phyloP scores from a whole-genome alignment of 2,113 vertebrate species.

The Hiodon tergisus region DNA sequence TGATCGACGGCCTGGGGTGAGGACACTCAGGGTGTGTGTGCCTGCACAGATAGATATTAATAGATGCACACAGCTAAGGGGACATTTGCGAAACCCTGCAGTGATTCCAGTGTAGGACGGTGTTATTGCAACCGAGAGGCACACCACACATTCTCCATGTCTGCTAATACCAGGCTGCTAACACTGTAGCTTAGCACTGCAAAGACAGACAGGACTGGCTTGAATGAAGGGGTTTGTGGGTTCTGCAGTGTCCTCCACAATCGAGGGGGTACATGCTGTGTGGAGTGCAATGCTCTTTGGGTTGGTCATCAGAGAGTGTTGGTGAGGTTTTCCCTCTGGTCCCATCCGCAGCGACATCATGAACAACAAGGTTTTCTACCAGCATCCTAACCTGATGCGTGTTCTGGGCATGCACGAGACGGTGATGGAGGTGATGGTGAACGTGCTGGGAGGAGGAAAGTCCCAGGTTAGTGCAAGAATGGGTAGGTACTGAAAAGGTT shows the following conservation, averaged over 20 bases:
- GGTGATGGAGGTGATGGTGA: conserved; percentile 99
- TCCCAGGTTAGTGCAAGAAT: conserved; percentile 81
- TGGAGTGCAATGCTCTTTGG: too few relatives aligned
- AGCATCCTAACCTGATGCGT: conserved; percentile 97
- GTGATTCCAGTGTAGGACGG: too few relatives aligned
- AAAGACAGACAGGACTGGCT: too few relatives aligned
- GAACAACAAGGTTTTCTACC: conserved; percentile 99
- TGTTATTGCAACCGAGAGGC: too few relatives aligned
- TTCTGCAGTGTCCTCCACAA: too few relatives aligned
- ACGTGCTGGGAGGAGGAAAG: conserved; percentile 88
- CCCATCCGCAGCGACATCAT: conserved; percentile 83
- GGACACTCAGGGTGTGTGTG: conserved; percentile 24
- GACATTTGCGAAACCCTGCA: neutral
- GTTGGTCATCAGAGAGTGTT: too few relatives aligned
- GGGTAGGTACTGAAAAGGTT: too few relatives aligned
- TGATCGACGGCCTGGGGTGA: conserved; percentile 95
- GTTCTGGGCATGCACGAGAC: conserved; percentile 98
- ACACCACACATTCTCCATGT: too few relatives aligned
- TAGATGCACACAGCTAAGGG: neutral
- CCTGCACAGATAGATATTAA: neutral
- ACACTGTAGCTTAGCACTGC: too few relatives aligned
- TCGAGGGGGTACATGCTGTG: too few relatives aligned
- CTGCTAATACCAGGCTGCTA: too few relatives aligned
- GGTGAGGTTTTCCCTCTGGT: conserved; percentile 10
- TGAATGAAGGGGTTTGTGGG: too few relatives aligned